These are phyloP conservation scores for Anagrus nilaparvatae DNA, from an alignment of 1,140 invertebrate species.

Conservation along the genomic window DNA sequence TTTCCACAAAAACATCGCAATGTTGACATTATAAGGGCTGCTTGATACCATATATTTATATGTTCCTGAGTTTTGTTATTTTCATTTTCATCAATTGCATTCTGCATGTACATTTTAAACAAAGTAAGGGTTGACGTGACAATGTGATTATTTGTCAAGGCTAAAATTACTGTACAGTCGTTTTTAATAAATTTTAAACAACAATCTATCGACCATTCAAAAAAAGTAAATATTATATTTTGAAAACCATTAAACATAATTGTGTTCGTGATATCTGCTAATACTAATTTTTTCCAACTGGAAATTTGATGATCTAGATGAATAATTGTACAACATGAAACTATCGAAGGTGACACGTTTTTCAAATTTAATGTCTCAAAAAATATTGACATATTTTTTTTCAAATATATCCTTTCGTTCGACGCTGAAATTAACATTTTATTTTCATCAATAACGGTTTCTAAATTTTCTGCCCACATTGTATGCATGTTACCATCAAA, in stretches of 20 bases:
- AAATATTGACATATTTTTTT: conserved; percentile 48
- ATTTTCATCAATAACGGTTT: conserved; percentile 56
- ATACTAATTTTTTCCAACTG: conserved; percentile 34
- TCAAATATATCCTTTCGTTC: conserved; percentile 52
- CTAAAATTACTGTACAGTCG: conserved; percentile 39
- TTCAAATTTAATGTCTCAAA: conserved; percentile 58
- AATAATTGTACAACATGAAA: conserved; percentile 58
- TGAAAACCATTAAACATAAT: conserved; percentile 17
- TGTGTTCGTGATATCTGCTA: conserved; percentile 27
- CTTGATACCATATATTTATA: conserved; percentile 42
- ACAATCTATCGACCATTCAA: conserved; percentile 49
- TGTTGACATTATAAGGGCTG: conserved; percentile 48
- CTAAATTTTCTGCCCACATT: conserved; percentile 59
- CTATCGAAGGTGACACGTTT: conserved; percentile 49
- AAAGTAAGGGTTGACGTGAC: conserved; percentile 44
- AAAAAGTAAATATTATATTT: conserved; percentile 29
- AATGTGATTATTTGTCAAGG: conserved; percentile 39
- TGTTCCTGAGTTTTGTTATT: conserved; percentile 28
- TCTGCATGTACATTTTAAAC: conserved; percentile 45
- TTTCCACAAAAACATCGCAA: conserved; percentile 53
- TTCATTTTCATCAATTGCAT: conserved; percentile 28
- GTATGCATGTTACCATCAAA: conserved; percentile 59
- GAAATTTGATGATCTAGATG: conserved; percentile 43
- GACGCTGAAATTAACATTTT: conserved; percentile 45
- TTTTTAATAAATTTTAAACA: conserved; percentile 38